phyloP scores from a whole-genome alignment of 1,140 invertebrate genomes.

The Cyclina sinensis region DNA sequence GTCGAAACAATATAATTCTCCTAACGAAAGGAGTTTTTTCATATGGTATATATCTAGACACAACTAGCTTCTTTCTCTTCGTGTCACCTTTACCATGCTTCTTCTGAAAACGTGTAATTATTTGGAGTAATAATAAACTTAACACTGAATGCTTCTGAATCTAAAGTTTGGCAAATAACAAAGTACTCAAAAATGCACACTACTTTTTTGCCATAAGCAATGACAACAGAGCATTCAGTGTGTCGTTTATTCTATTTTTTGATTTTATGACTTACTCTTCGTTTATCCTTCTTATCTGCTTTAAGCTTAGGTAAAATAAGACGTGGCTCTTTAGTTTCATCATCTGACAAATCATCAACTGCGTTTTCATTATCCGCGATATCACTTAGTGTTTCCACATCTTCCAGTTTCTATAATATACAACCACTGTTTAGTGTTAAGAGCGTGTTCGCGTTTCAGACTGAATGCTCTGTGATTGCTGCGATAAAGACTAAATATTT shows the following conservation, averaged over 20 bases:
- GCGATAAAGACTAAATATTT: neutral
- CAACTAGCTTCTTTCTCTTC: conserved; percentile 52
- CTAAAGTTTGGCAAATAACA: too few species aligned
- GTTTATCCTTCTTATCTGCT: conserved; percentile 48
- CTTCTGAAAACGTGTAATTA: conserved; percentile 29
- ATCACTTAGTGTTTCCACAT: conserved; percentile 67
- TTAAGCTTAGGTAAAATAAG: conserved; percentile 64
- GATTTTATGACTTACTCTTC: conserved; percentile 56
- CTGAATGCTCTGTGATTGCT: conserved; percentile 35
- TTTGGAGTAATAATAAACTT: neutral
- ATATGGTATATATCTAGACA: conserved; percentile 60
- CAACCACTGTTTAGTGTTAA: neutral
- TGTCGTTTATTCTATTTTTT: neutral
- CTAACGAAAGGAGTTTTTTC: conserved; percentile 47
- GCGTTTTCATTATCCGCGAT: conserved; percentile 65
- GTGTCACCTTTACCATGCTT: neutral
- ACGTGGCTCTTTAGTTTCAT: conserved; percentile 59
- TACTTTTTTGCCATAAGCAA: neutral
- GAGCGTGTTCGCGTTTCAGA: too few species aligned
- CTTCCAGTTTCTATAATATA: conserved; percentile 58
- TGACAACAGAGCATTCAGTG: conserved; percentile 42
- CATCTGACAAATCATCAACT: conserved; percentile 67
- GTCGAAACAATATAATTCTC: conserved; percentile 48
- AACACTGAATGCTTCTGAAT: neutral
- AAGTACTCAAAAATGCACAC: too few species aligned